Base-by-base conservation (phyloP, 2,797 vertebrate genomes). In the Coreius guichenoti region DNA sequence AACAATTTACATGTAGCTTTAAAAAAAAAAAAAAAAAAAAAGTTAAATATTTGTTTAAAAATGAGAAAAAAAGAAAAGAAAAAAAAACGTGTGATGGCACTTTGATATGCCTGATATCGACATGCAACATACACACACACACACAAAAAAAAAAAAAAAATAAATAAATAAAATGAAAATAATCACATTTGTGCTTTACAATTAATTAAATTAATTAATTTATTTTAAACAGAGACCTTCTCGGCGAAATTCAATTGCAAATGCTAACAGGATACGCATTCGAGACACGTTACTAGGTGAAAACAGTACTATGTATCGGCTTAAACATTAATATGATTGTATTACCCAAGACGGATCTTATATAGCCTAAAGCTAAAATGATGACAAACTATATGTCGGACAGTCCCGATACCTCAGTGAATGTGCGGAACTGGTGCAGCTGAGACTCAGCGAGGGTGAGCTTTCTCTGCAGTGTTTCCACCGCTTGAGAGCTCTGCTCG, bases 381-480 rank as follows among this genome's bases (percentile, higher is more conserved):
- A 56, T 51, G 45, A 65, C 21, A 77, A 51, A 19, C 19, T 39
- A 29, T 19, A 67, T 29, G 33, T 69, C 12, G 56, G 31, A 51
- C 74, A 75, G 82, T 39, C 36, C 3, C 11, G 58, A 80, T 94
- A 98, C 97, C 97, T 97, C 96, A 82, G 96, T 95, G 92, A 98
- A 98, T 56, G 91, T 80, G 80, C 93, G 91, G 84, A 98, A 95
- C 85, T 98, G 96, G 75, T 97, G 95, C 87, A 95, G 92, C 92
- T 96, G 96, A 39, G 94, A 92, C 91, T 80, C 94, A 79, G 94
- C 90, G 26, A 95, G 90, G 33, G 92, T 81, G 67, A 98, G 87
- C 85, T 96, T 94, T 88, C 93, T 96, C 92, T 97, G 96, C 39
- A 97, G 87, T 23, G 84, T 88, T 87, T 96, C 96, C 87, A 98